phyloP scores from a whole-genome alignment of 2,113 vertebrate species.

The Trematomus loennbergii region DNA sequence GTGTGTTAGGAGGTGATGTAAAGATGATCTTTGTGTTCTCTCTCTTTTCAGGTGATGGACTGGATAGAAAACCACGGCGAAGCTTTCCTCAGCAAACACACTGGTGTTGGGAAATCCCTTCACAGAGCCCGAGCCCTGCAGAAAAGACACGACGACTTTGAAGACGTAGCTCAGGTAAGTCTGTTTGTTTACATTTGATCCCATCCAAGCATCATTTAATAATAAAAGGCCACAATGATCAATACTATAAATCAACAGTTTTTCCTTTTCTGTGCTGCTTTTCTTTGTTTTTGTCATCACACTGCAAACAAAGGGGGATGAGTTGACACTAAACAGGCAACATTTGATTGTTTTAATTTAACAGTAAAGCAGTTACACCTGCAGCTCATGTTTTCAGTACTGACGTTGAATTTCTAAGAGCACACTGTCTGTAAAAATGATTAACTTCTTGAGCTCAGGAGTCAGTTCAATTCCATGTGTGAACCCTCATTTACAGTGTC shows the following conservation, averaged over 20 bases:
- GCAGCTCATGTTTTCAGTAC: not conserved
- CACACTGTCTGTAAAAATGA: not conserved
- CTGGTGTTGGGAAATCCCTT: constrained; percentile 96
- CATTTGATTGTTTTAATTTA: too few species aligned
- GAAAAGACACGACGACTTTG: constrained; percentile 98
- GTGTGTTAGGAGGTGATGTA: not conserved
- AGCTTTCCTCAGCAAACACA: constrained; percentile 98
- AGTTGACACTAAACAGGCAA: not conserved
- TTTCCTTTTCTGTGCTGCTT: too few species aligned
- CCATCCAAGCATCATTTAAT: too few species aligned
- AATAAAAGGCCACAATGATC: too few species aligned
- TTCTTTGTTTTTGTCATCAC: too few species aligned
- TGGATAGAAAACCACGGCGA: constrained; percentile 99
- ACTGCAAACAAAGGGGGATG: not conserved
- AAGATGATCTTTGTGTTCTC: not conserved
- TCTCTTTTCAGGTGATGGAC: constrained; percentile 89
- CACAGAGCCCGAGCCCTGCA: constrained; percentile 96
- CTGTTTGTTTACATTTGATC: not conserved
- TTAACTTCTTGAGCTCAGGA: too few species aligned
- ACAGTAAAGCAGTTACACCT: too few species aligned
- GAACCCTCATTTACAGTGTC: not conserved
- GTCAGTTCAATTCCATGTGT: not conserved
- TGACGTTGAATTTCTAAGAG: not conserved
- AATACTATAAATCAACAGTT: too few species aligned
- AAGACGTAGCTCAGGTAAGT: constrained; percentile 96